Evolutionary conservation across 1,140 invertebrate species (phyloP).

Genomic region (Drosophila insularis): DNA sequence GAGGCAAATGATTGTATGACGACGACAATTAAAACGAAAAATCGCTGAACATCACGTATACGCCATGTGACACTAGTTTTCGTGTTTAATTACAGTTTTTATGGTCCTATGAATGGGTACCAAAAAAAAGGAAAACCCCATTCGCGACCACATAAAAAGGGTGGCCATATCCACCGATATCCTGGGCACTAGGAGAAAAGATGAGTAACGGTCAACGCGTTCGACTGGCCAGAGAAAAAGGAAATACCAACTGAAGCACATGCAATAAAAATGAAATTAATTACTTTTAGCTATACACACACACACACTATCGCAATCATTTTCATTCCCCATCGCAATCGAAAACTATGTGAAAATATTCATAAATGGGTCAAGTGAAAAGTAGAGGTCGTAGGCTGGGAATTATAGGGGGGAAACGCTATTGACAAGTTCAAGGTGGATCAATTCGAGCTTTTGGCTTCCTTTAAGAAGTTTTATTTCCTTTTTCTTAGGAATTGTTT

Average conservation of each 20-base stretch:
- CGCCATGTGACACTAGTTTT: constrained; percentile 76
- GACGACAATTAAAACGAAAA: constrained; percentile 56
- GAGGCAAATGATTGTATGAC: constrained; percentile 50
- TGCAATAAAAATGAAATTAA: constrained; percentile 76
- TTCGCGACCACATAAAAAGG: constrained; percentile 48
- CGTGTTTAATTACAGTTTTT: constrained; percentile 75
- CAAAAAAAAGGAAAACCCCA: constrained; percentile 28
- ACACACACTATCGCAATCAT: background rate
- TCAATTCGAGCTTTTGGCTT: background rate
- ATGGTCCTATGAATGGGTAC: constrained; percentile 43
- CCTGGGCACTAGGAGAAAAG: constrained; percentile 14
- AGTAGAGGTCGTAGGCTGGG: background rate
- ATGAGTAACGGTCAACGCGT: constrained; percentile 49
- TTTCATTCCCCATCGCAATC: background rate
- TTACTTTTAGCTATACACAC: constrained; percentile 37
- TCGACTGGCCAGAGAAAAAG: constrained; percentile 10
- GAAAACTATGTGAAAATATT: constrained; percentile 2
- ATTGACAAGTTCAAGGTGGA: constrained; percentile 49
- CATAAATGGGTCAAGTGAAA: constrained; percentile 6
- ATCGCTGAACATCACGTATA: constrained; percentile 58
- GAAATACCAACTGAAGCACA: constrained; percentile 35
- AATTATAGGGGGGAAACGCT: background rate
- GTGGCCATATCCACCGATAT: background rate
- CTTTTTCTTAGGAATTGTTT: constrained; percentile 15
- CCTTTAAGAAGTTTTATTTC: background rate